A percentile compares a stretch with the other conserved stretches of the same genome.
Evolutionary conservation across 2,888 invertebrate species (phyloP).

Genomic region (Cordilura impudica): DNA sequence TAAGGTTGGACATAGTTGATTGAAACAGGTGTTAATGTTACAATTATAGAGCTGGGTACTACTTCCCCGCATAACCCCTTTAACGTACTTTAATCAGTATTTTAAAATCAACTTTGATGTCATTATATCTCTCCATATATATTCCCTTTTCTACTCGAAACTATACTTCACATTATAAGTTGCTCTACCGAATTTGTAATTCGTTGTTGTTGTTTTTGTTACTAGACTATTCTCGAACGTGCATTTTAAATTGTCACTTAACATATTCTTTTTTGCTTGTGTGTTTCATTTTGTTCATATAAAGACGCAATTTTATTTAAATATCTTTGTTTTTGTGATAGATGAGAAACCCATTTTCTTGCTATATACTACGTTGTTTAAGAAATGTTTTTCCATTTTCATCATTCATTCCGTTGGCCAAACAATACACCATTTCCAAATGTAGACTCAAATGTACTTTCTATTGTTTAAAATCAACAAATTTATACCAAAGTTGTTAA

Average conservation of each 20-base stretch:
- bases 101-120: neutral
- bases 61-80: neutral
- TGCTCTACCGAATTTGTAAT: conserved; percentile 8
- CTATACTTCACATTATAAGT: neutral
- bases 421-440: neutral
- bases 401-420: conserved; percentile 15
- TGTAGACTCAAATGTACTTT: too few species aligned
- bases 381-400: conserved; percentile 1
- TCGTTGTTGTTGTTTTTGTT: neutral
- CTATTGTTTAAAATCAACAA: too few species aligned
- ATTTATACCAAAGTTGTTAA: too few species aligned
- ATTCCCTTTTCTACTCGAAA: neutral
- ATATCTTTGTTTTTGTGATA: conserved; percentile 19
- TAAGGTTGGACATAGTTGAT: neutral
- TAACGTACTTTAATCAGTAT: neutral
- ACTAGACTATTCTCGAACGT: conserved; percentile 23
- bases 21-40: neutral
- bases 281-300: conserved; percentile 13
- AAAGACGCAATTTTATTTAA: conserved; percentile 52
- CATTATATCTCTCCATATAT: neutral
- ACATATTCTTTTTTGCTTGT: conserved; percentile 8
- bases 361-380: neutral
- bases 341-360: conserved; percentile 7
- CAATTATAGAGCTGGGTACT: neutral
- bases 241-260: conserved; percentile 30